Evolutionary conservation across 2,797 vertebrate genomes (phyloP), one percentile per base, ranked within the genome.

Genomic region (Threskiornis aethiopicus): DNA sequence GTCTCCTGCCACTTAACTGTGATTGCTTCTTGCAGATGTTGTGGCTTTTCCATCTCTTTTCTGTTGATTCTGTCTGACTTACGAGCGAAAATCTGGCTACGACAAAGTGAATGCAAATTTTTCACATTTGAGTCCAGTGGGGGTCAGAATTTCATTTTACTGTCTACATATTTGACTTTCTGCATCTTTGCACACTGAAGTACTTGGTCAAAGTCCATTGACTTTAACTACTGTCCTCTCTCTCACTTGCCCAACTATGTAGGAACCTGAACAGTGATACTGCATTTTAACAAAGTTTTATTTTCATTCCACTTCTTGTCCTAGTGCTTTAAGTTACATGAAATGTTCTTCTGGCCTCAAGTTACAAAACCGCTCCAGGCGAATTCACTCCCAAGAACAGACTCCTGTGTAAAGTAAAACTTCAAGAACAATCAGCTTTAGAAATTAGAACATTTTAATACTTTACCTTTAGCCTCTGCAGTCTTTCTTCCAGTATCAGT

Each of bases 401-500:
- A 16, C 59, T 80, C 1, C 2, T 28, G n/a, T 24, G 69, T 66
- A 87, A 94, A 70, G 44, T 31, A 46, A 49, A 31, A 57, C 33
- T 58, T 62, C 21, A 76, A 69, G 64, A 59, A 46, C 13, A 46
- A 72, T 11, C 69, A 93, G 93, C 59, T 73, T 84, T 22, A 55
- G 39, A 84, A 81, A 42, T 70, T 11, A 73, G 24, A 65, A n/a
- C 9, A 33, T 57, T 37, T 77, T 75, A 55, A n/a, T 95, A 96
- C 97, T 95, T 97, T 95, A 99, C 99, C 73, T 96, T 96, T 65
- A 99, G 98, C 91, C 97, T 99, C 64, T 99, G 98, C 52, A 99
- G 95, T 42, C 97, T 99, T 11, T 97, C 98, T 93, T 99, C 99
- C 81, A 99, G 84, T 26, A 97, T 93, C 4, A 47, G 59, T 96